phyloP scores from a whole-genome alignment of 2,797 vertebrate genomes.

The Pelobates cultripes region DNA sequence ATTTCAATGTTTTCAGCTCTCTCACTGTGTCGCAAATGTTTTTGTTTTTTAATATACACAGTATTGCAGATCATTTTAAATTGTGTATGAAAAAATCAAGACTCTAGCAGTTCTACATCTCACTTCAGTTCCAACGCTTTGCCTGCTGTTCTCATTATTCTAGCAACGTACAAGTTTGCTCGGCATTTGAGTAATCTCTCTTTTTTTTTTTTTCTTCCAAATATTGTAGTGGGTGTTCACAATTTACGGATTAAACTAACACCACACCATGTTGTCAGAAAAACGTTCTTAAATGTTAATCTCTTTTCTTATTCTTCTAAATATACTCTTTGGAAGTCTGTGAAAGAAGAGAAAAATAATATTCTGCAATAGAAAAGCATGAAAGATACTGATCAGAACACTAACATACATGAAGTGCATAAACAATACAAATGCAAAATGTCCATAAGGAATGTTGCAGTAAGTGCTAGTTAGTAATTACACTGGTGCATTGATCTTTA shows the following conservation, averaged over 20 bases:
- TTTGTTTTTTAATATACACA: neutral
- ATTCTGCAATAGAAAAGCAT: too few species aligned
- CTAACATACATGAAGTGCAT: too few species aligned
- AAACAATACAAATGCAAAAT: too few species aligned
- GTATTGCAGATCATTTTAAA: neutral
- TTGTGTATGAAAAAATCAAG: neutral
- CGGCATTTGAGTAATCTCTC: neutral
- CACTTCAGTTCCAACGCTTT: neutral
- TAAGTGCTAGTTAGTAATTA: too few species aligned
- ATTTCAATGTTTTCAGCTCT: neutral
- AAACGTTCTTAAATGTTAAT: constrained; percentile 12
- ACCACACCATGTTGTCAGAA: constrained; percentile 15
- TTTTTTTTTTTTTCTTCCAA: neutral
- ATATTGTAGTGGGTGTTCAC: constrained; percentile 26
- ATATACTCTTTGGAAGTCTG: too few species aligned
- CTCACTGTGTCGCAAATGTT: constrained; percentile 1
- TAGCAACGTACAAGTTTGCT: constrained; percentile 6
- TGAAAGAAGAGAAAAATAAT: too few species aligned
- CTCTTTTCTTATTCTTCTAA: neutral
- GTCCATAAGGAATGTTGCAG: too few species aligned
- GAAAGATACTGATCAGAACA: too few species aligned
- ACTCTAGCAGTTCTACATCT: neutral
- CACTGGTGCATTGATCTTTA: too few species aligned
- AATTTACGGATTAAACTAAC: neutral
- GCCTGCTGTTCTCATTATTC: constrained; percentile 25